Evolutionary conservation across 2,113 vertebrate species (phyloP).

Genomic region (Sterrhoptilus dennistouni): DNA sequence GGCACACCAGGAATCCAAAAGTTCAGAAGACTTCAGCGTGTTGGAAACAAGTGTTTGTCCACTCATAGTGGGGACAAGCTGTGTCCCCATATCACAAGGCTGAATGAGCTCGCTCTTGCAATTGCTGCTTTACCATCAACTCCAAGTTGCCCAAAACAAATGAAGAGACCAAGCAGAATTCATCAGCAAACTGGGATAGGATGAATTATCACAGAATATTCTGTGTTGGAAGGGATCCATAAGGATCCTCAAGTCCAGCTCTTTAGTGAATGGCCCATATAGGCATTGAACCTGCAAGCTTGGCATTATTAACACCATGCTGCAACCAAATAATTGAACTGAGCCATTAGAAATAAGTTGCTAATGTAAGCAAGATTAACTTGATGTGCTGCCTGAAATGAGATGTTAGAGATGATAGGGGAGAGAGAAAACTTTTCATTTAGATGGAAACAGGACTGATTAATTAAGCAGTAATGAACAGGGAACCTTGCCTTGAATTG

Average conservation of each 20-base stretch:
- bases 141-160: neutral
- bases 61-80: neutral
- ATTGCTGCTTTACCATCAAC: neutral
- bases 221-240: neutral
- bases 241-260: neutral
- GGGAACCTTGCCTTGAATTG: conserved; percentile 57
- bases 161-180: neutral
- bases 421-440: conserved; percentile 62
- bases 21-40: neutral
- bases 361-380: conserved; percentile 69
- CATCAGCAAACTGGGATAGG: neutral
- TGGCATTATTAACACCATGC: neutral
- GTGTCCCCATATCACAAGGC: fast-evolving
- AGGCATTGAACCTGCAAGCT: neutral
- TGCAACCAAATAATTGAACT: conserved; percentile 14
- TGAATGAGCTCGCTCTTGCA: fast-evolving
- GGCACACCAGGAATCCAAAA: neutral
- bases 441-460: conserved; percentile 58
- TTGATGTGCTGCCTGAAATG: conserved; percentile 50
- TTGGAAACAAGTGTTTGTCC: neutral
- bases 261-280: neutral
- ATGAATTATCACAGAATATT: neutral
- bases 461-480: conserved; percentile 61
- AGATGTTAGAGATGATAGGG: conserved; percentile 67
- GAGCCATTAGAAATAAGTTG: conserved; percentile 57